phyloP scores from a whole-genome alignment of 2,797 vertebrate species.

The Microctenopoma steveboyesi region DNA sequence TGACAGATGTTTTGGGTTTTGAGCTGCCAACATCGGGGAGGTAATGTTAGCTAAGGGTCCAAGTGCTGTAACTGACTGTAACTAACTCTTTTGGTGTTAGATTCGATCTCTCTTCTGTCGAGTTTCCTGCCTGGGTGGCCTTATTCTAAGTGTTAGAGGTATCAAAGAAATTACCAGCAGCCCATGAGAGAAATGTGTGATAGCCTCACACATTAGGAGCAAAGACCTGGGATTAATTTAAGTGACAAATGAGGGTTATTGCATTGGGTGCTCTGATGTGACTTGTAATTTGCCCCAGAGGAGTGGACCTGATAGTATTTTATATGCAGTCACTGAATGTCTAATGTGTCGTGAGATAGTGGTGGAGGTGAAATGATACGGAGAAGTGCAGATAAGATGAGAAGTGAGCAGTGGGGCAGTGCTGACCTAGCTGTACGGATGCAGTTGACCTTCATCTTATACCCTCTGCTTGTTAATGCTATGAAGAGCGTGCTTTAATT shows the following conservation, averaged over 20 bases:
- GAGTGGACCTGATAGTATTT: slow-evolving; percentile 56
- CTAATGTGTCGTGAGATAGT: slow-evolving; percentile 57
- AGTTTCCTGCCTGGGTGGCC: slow-evolving; percentile 23
- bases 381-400: slow-evolving; percentile 52
- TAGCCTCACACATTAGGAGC: slow-evolving; percentile 48
- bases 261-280: slow-evolving; percentile 31
- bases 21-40: slow-evolving; percentile 25
- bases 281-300: slow-evolving; percentile 48
- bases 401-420: slow-evolving; percentile 18
- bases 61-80: slow-evolving; percentile 5
- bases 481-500: slow-evolving; percentile 37
- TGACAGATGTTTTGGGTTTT: slow-evolving; percentile 42
- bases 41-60: slow-evolving; percentile 15
- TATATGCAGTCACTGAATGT: slow-evolving; percentile 55
- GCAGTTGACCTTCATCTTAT: slow-evolving; percentile 61
- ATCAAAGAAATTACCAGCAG: slow-evolving; percentile 46
- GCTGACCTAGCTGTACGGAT: slow-evolving; percentile 45
- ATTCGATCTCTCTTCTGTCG: slow-evolving; percentile 39
- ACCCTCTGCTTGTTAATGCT: slow-evolving; percentile 43
- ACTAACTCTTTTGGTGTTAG: slow-evolving; percentile 19
- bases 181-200: slow-evolving; percentile 38
- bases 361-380: slow-evolving; percentile 48
- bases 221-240: slow-evolving; percentile 46
- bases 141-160: slow-evolving; percentile 29
- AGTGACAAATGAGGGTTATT: slow-evolving; percentile 56